Conservation (phyloP, 2,113 vertebrate species). For the Thryonomys swinderianus region DNA sequence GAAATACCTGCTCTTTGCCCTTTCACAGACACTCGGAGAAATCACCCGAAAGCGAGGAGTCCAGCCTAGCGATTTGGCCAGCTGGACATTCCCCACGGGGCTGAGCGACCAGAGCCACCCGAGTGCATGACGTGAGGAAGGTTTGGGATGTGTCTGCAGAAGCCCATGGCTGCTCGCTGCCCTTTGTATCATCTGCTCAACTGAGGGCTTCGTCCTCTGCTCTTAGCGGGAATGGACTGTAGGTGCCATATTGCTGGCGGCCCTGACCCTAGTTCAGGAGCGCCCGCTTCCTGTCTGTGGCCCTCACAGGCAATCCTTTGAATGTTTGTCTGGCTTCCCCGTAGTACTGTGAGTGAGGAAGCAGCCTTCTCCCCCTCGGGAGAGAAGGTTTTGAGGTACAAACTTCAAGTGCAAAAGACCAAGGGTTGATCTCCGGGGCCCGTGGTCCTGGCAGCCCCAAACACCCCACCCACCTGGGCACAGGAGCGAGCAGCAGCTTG, state of each 20-base stretch:
- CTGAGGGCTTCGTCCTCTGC: not conserved
- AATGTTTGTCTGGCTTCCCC: not conserved
- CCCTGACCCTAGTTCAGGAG: not conserved
- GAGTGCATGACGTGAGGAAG: accelerated
- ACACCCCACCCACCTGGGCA: not conserved
- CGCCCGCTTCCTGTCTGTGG: not conserved
- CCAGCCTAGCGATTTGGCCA: not conserved
- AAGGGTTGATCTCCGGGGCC: too few species aligned
- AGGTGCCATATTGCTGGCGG: not conserved
- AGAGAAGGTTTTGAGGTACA: not conserved
- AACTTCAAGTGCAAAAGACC: not conserved
- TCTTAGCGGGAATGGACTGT: not conserved
- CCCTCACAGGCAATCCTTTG: not conserved
- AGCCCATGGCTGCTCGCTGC: not conserved
- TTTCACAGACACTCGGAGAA: not conserved
- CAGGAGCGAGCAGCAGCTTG: not conserved
- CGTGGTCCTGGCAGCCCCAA: not conserved
- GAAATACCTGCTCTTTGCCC: not conserved
- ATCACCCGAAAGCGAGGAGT: not conserved
- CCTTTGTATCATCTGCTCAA: not conserved
- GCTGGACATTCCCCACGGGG: not conserved
- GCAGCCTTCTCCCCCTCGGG: not conserved
- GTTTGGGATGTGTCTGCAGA: not conserved
- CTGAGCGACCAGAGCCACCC: not conserved
- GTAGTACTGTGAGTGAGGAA: not conserved